Evolutionary conservation across 1,140 invertebrate species (phyloP), one percentile per base, ranked within the genome.

Genomic region (Ceratitis capitata): DNA sequence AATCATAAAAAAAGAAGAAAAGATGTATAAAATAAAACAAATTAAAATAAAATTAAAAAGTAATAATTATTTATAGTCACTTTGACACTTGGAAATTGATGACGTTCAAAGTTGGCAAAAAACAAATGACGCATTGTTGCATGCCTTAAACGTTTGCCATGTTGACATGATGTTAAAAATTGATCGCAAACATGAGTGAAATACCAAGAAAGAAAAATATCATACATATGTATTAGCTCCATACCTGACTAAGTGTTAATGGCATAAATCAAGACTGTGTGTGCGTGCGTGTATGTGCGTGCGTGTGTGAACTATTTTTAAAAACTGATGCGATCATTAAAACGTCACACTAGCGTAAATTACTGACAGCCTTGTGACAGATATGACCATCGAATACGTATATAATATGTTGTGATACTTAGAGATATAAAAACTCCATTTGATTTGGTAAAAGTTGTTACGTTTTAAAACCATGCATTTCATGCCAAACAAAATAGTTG

Each of bases 61-160:
- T n/a, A n/a, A n/a, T n/a, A n/a, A n/a, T n/a, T n/a, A n/a, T n/a
- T n/a, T 39, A 0, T n/a, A 78, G 0, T 78, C 39, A 78, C 39
- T 78, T 78, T 78, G 42, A 45, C 69, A 45, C 69, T 78, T 78
- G 69, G 23, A 78, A 78, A 78, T 78, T 45, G 35, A 78, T 78
- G 69, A 78, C 39, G 39, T 45, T 42, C 10, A 78, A 42, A 39
- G 35, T 7, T 26, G 5, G 69, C 6, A 19, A 42, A 56, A 45
- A 42, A n/a, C 32, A 45, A 78, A 78, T 78, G 35, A 78, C 69
- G 39, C 35, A 78, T 78, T 47, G 39, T 6, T 78, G 69, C 69
- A 78, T 78, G 69, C n/a, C 69, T 45, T 78, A 45, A 78, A 45
- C n/a, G 69, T 78, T 78, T 78, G 69, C 45, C 69, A 78, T 78